A percentile compares a stretch with the other conserved stretches of the same genome.
Conservation (phyloP, 1,140 invertebrate species). For the Solen grandis region DNA sequence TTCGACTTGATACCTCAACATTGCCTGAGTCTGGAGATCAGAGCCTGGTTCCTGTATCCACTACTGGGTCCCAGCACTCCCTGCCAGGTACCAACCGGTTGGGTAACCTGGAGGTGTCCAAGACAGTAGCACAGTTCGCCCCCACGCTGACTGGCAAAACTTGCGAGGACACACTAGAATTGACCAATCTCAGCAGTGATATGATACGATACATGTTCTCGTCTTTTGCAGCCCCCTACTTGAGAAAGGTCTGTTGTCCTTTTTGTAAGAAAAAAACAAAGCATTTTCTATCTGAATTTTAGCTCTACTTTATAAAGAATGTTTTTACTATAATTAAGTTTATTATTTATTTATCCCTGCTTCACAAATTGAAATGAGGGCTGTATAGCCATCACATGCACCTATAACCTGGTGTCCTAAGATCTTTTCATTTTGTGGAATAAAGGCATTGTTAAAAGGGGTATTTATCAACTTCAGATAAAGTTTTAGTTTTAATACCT, state of each 20-base stretch:
- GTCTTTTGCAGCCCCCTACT: constrained; percentile 49
- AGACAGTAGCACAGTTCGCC: constrained; percentile 26
- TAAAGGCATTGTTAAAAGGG: too few relatives aligned
- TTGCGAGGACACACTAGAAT: constrained; percentile 20
- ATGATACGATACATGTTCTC: constrained; percentile 41
- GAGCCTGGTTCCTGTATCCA: constrained; percentile 28
- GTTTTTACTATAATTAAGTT: too few relatives aligned
- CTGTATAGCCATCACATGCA: too few relatives aligned
- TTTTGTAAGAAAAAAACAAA: too few relatives aligned
- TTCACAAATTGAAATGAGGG: too few relatives aligned
- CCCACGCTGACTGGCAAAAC: constrained; percentile 21
- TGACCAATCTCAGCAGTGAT: constrained; percentile 26
- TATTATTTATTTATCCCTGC: too few relatives aligned
- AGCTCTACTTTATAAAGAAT: background rate
- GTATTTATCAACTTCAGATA: too few relatives aligned
- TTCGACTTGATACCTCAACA: background rate
- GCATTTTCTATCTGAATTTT: background rate
- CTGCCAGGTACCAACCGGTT: constrained; percentile 12
- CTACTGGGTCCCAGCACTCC: constrained; percentile 2
- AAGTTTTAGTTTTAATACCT: too few relatives aligned
- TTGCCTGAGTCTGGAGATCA: constrained; percentile 5
- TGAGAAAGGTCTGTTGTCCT: constrained; percentile 25
- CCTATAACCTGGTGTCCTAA: too few relatives aligned
- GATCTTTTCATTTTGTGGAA: too few relatives aligned
- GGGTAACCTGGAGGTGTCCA: constrained; percentile 22